A percentile compares a stretch with the other conserved stretches of the same genome.
Evolutionary conservation across 2,888 invertebrate species (phyloP).

Genomic region (Lithodes maja): DNA sequence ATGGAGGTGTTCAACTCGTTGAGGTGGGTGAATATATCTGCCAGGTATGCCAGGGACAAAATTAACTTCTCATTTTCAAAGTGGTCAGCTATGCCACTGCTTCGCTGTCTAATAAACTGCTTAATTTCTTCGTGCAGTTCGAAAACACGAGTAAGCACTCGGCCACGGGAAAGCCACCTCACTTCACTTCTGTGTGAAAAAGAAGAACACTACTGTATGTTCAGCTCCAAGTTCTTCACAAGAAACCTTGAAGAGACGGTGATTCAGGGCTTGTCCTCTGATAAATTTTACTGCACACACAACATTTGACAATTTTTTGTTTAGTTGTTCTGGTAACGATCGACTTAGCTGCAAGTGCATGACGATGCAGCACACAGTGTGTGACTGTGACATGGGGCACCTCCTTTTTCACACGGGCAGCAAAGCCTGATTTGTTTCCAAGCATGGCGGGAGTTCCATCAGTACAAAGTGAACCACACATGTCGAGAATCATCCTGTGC

Average conservation of each 20-base stretch:
- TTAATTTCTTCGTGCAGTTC: conserved; percentile 57
- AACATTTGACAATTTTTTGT: conserved; percentile 30
- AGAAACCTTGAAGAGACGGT: conserved; percentile 65
- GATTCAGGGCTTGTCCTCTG: conserved; percentile 63
- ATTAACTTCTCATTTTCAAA: conserved; percentile 53
- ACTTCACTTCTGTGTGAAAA: conserved; percentile 67
- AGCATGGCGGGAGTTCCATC: conserved; percentile 26
- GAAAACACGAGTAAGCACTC: conserved; percentile 39
- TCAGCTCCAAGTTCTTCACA: conserved; percentile 68
- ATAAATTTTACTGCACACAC: conserved; percentile 68
- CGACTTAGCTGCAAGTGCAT: conserved; percentile 50
- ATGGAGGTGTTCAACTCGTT: conserved; percentile 41
- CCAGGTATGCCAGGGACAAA: conserved; percentile 52
- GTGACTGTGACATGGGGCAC: conserved; percentile 52
- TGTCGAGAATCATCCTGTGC: conserved; percentile 22
- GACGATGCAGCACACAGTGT: conserved; percentile 46
- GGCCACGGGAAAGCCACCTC: conserved; percentile 64
- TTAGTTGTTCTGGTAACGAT: neutral
- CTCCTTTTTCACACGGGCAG: conserved; percentile 52
- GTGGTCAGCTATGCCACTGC: conserved; percentile 44
- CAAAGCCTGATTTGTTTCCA: conserved; percentile 50
- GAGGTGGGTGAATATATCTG: conserved; percentile 59
- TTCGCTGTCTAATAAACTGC: conserved; percentile 40
- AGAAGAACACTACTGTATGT: conserved; percentile 62
- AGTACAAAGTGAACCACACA: conserved; percentile 34